Evolutionary conservation across 2,797 vertebrate genomes (phyloP).

Genomic region (Podarcis siculus): DNA sequence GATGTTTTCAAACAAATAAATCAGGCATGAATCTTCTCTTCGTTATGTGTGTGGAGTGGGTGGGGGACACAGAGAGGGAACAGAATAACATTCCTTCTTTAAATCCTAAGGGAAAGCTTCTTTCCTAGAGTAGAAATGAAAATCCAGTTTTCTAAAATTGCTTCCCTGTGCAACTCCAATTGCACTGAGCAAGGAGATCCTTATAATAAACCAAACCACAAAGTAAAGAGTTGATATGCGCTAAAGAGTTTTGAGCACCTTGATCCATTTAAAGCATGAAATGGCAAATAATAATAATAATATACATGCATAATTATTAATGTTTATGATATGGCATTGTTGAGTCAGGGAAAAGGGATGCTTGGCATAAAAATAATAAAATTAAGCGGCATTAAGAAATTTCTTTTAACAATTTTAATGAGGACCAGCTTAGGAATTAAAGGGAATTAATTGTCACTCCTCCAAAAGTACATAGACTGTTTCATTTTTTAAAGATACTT

Average conservation of each 20-base stretch:
- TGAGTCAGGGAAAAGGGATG: neutral
- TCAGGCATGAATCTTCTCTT: neutral
- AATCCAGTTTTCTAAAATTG: neutral
- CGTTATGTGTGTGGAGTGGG: too few relatives aligned
- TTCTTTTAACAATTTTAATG: neutral
- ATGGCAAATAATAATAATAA: neutral
- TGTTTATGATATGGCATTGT: neutral
- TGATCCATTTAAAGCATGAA: neutral
- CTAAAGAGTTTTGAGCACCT: neutral
- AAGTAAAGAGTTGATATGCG: neutral
- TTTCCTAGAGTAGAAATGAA: neutral
- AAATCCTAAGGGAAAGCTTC: neutral
- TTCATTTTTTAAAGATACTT: neutral
- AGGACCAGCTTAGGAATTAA: neutral
- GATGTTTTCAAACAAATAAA: conserved; percentile 13
- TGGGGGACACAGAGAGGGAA: neutral
- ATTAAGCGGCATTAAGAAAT: neutral
- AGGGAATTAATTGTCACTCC: neutral
- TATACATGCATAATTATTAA: neutral
- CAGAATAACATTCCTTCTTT: neutral
- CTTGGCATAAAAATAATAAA: neutral
- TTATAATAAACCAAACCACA: neutral
- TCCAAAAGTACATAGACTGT: neutral
- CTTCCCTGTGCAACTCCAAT: neutral
- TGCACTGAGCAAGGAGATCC: too few relatives aligned